These are phyloP conservation scores for Acrobasis repandana DNA, from an alignment of 2,888 invertebrate species.

Conservation along the genomic window DNA sequence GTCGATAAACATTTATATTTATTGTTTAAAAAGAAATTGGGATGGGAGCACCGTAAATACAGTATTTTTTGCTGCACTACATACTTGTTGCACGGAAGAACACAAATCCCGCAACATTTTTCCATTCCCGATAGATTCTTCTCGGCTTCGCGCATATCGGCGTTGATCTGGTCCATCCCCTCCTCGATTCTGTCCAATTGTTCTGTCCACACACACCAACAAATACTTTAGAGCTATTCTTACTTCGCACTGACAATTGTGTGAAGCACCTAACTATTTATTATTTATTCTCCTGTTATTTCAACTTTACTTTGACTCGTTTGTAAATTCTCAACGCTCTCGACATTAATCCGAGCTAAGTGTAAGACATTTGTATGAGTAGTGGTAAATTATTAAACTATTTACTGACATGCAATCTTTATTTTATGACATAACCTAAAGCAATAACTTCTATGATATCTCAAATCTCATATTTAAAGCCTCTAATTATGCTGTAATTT, in stretches of 20 bases:
- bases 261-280: conserved; percentile 63
- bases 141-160: conserved; percentile 99
- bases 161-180: conserved; percentile 99
- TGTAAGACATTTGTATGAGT: conserved; percentile 67
- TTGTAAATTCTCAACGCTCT: conserved; percentile 83
- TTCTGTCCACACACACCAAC: conserved; percentile 86
- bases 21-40: too few relatives aligned
- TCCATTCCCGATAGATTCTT: conserved; percentile 99
- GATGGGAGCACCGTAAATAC: too few relatives aligned
- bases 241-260: conserved; percentile 46
- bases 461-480: conserved; percentile 53
- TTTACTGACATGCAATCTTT: conserved; percentile 61
- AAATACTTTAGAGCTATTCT: conserved; percentile 60
- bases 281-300: conserved; percentile 43
- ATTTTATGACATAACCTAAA: conserved; percentile 43
- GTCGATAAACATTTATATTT: too few relatives aligned
- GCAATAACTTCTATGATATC: conserved; percentile 49
- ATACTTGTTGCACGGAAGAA: conserved; percentile 99
- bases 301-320: conserved; percentile 34
- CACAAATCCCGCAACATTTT: conserved; percentile 99
- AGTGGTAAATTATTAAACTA: conserved; percentile 50
- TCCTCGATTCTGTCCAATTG: conserved; percentile 99
- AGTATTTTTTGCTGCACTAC: conserved; percentile 44
- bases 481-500: conserved; percentile 44
- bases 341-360: conserved; percentile 76